Percentiles rank a stretch among this genome's conserved stretches.
Conservation (phyloP, 2,888 invertebrate genomes). For the Ormyrus thymus region DNA sequence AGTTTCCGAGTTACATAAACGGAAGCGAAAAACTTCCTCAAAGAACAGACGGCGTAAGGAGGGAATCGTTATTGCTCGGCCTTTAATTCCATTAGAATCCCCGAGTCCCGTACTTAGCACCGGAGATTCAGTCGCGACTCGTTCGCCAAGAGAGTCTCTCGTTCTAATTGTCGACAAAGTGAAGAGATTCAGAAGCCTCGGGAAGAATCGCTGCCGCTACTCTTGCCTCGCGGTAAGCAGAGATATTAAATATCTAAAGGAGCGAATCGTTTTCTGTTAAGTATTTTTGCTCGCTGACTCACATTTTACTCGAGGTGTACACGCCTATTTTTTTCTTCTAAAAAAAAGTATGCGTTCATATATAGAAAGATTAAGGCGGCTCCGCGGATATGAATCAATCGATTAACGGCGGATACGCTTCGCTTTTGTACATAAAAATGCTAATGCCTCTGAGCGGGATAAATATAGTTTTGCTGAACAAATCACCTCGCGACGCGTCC, state of each 20-base stretch:
- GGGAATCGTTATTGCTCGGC: constrained; percentile 7
- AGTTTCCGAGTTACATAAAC: too few relatives aligned
- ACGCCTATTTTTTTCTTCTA: constrained; percentile 25
- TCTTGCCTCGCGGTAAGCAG: constrained; percentile 43
- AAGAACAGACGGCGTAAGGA: too few relatives aligned
- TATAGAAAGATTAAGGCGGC: not conserved
- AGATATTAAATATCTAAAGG: too few relatives aligned
- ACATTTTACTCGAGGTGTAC: not conserved
- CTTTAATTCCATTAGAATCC: constrained; percentile 41
- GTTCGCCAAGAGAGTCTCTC: too few relatives aligned
- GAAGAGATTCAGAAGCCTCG: constrained; percentile 41
- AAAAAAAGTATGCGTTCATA: constrained; percentile 21
- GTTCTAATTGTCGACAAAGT: constrained; percentile 13
- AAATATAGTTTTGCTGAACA: too few relatives aligned
- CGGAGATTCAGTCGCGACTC: not conserved
- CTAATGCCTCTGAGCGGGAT: constrained; percentile 1
- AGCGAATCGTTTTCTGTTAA: too few relatives aligned
- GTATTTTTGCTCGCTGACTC: too few relatives aligned
- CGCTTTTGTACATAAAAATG: constrained; percentile 16
- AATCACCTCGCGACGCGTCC: too few relatives aligned
- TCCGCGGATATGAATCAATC: too few relatives aligned
- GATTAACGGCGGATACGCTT: constrained; percentile 10
- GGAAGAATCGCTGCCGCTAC: constrained; percentile 30
- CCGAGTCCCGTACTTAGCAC: constrained; percentile 16
- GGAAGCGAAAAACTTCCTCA: too few relatives aligned